A percentile compares a stretch with the other conserved stretches of the same genome.
Evolutionary conservation across 2,113 vertebrate species (phyloP).

Genomic region (Thamnaconus septentrionalis): DNA sequence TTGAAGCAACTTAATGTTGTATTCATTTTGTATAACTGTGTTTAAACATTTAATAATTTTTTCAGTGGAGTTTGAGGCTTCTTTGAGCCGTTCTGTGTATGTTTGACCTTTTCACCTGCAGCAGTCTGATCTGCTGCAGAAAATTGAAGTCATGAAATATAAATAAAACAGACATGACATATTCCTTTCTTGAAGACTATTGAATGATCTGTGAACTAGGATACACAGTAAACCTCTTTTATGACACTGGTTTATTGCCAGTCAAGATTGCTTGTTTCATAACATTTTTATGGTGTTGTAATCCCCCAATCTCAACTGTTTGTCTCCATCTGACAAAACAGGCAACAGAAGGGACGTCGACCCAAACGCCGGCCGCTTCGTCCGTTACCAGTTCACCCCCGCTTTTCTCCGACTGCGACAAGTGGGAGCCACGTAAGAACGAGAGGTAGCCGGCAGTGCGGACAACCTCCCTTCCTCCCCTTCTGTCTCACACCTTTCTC

Average conservation of each 20-base stretch:
- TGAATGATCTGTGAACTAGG: too few relatives aligned
- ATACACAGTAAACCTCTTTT: neutral
- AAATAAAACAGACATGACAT: too few relatives aligned
- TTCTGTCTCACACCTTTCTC: slow-evolving; percentile 5
- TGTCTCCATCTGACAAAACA: slow-evolving; percentile 70
- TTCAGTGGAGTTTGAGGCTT: too few relatives aligned
- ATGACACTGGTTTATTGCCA: neutral
- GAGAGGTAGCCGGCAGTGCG: neutral
- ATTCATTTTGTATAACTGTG: too few relatives aligned
- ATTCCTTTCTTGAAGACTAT: too few relatives aligned
- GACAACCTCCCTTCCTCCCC: neutral
- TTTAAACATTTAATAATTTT: too few relatives aligned
- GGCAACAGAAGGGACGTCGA: slow-evolving; percentile 86
- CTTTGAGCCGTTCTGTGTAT: too few relatives aligned
- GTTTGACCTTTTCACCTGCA: too few relatives aligned
- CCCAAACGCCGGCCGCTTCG: slow-evolving; percentile 91
- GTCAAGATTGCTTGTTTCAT: too few relatives aligned
- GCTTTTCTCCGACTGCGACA: slow-evolving; percentile 93
- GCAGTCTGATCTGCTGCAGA: too few relatives aligned
- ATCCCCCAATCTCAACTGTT: neutral
- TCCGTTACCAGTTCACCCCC: slow-evolving; percentile 95
- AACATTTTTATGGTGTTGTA: neutral
- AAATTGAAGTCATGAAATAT: too few relatives aligned
- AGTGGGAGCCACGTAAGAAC: slow-evolving; percentile 93
- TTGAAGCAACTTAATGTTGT: too few relatives aligned